phyloP scores from a whole-genome alignment of 2,113 vertebrate genomes.

The Podilymbus podiceps region DNA sequence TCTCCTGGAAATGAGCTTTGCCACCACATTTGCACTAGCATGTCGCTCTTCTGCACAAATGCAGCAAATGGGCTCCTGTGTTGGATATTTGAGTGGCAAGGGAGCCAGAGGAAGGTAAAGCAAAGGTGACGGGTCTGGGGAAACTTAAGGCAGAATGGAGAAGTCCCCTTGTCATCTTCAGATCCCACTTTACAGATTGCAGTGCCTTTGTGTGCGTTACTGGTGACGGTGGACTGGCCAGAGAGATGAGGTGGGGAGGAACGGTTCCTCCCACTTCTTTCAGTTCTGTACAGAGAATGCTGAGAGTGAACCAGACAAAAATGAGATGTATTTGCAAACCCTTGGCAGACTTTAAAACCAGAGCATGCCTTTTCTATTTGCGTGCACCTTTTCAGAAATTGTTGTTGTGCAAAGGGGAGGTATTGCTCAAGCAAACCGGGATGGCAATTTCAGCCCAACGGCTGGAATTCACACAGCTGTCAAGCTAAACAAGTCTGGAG shows the following conservation, averaged over 20 bases:
- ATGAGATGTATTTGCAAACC: not conserved
- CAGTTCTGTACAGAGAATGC: not conserved
- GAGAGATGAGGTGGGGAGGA: not conserved
- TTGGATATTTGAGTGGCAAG: not conserved
- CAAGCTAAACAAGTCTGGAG: not conserved
- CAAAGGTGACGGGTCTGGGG: not conserved
- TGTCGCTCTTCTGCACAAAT: not conserved
- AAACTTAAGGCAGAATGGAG: not conserved
- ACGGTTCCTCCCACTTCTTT: not conserved
- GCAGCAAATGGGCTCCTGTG: fast-evolving
- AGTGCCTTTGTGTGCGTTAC: not conserved
- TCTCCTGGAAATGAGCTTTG: not conserved
- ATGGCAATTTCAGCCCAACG: not conserved
- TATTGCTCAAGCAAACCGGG: not conserved
- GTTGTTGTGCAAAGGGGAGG: not conserved
- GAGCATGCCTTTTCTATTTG: not conserved
- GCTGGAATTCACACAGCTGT: conserved; percentile 13
- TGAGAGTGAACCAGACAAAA: not conserved
- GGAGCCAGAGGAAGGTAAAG: not conserved
- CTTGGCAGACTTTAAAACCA: not conserved
- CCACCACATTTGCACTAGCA: fast-evolving
- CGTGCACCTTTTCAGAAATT: not conserved
- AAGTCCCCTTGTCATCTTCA: not conserved
- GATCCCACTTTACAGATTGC: not conserved
- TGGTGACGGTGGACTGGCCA: not conserved